Evolutionary conservation across 1,140 invertebrate species (phyloP), one percentile per base, ranked within the genome.

Genomic region (Ceratina japonica): DNA sequence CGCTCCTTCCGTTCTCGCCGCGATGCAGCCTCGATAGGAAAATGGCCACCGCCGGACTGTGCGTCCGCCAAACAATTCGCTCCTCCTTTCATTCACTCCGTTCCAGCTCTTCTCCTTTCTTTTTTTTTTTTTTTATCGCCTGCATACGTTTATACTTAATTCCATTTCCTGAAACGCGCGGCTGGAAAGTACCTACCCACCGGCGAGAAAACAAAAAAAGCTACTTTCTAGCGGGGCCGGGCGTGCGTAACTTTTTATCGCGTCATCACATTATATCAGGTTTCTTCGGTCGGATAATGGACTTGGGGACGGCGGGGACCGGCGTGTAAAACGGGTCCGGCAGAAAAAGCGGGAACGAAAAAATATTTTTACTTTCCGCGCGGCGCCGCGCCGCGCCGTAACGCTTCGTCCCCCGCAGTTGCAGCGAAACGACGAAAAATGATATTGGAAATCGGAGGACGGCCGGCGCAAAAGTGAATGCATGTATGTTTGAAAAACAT

Each of bases 231-330:
- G 49, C 31, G 58, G 20, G 24, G 7, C 20, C 5, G 37, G 37
- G 37, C 10, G 37, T 10, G 59, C 64, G 51, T 72, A 72, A 78
- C 68, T 63, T 82, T 83, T 83, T 62, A 80, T 83, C 70, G 74
- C 64, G 31, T 71, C 83, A 80, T 44, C 72, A 84, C 83, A 18
- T 18, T 84, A 83, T 80, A 83, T 84, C 82, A 83, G 71, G 74
- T 84, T 83, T 84, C 82, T 80, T 63, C 31, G 69, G 44, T 31
- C 69, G 80, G 82, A 64, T 85, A 83, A 85, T 85, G 83, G 78
- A 84, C 74, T 81, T 73, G 77, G 79, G 80, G 84, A 85, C 74
- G 84, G 80, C 72, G 81, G 24, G 80, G 59, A 24, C 56, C 56
- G 65, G 16, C 22, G 52, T 22, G 16, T 52, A 31, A 24, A 51